phyloP scores from a whole-genome alignment of 2,113 vertebrate genomes.

The Aplodontia rufa region DNA sequence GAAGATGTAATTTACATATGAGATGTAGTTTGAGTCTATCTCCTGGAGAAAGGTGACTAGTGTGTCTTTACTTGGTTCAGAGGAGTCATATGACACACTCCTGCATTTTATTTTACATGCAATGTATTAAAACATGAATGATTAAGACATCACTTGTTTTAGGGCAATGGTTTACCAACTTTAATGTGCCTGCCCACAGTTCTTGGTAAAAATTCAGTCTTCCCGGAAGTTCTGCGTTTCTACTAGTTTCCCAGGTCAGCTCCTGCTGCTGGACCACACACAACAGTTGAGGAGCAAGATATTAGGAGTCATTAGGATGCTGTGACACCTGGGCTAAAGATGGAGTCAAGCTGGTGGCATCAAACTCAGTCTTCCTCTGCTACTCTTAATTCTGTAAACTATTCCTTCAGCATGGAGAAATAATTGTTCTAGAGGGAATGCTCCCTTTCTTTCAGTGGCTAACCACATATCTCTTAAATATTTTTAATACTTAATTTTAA shows the following conservation, averaged over 20 bases:
- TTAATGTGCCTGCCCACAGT: neutral
- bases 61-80: neutral
- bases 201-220: neutral
- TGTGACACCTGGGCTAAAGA: neutral
- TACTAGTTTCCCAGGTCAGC: neutral
- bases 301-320: neutral
- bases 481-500: neutral
- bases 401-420: neutral
- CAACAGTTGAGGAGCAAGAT: neutral
- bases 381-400: neutral
- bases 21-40: neutral
- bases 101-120: neutral
- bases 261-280: neutral
- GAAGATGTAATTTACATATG: neutral
- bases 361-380: neutral
- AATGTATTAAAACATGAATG: neutral
- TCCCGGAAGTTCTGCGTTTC: neutral
- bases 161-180: neutral
- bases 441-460: neutral
- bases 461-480: neutral
- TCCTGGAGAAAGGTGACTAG: neutral
- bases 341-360: neutral
- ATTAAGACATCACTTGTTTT: neutral
- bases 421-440: neutral
- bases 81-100: neutral